Percentiles rank a stretch among this genome's conserved stretches.
These are phyloP conservation scores for Troides oblongomaculatus DNA, from an alignment of 2,888 invertebrate genomes.

Conservation along the genomic window DNA sequence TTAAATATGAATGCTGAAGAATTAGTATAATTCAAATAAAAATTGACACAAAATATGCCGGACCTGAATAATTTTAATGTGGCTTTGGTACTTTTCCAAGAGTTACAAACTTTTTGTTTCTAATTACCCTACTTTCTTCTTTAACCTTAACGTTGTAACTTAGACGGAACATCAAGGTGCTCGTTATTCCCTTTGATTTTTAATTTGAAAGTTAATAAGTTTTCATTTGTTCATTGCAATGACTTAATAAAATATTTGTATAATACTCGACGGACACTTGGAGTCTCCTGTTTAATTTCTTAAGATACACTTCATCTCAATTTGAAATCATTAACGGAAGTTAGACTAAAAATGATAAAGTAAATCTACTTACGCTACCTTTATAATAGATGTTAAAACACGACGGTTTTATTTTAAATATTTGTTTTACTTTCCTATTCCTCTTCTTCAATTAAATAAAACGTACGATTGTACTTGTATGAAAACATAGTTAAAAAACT, in stretches of 20 bases:
- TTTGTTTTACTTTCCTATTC: no score
- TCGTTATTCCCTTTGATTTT: background rate
- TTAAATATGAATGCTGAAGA: background rate
- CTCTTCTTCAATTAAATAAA: no score
- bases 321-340: background rate
- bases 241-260: background rate
- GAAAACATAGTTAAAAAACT: no score
- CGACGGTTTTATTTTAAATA: no score
- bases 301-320: background rate
- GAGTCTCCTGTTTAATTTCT: background rate
- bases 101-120: conserved; percentile 19
- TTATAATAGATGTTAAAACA: background rate
- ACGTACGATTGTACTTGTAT: no score
- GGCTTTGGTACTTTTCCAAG: conserved; percentile 17
- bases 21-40: background rate
- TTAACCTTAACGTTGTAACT: conserved; percentile 11
- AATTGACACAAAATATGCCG: background rate
- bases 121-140: conserved; percentile 18
- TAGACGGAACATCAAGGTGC: conserved; percentile 2
- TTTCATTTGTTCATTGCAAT: background rate
- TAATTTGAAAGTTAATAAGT: conserved; percentile 1
- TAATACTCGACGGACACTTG: background rate
- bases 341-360: no score
- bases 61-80: conserved; percentile 1
- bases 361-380: background rate